phyloP scores from a whole-genome alignment of 2,113 vertebrate species.

The Hoplias malabaricus region DNA sequence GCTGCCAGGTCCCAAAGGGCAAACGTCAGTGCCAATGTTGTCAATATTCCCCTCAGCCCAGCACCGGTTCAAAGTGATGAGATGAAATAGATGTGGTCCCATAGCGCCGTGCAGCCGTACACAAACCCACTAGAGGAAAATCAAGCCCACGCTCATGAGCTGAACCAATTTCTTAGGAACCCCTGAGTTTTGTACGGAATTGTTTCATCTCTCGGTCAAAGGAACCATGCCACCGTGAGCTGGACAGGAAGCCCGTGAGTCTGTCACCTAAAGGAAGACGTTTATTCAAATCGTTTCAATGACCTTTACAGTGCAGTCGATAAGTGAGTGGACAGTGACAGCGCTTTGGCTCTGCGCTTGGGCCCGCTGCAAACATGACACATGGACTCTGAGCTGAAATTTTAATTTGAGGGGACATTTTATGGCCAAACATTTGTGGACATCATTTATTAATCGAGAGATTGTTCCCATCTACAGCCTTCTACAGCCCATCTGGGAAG shows the following conservation, averaged over 20 bases:
- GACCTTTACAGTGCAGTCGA: not conserved
- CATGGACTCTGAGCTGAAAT: no score
- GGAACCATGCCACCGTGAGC: not conserved
- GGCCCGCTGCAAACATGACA: no score
- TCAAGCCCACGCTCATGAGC: slow-evolving; percentile 10
- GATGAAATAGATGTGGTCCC: slow-evolving; percentile 35
- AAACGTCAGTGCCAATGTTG: slow-evolving; percentile 41
- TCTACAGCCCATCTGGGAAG: no score
- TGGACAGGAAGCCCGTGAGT: not conserved
- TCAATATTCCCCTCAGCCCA: slow-evolving; percentile 35
- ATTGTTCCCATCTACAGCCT: no score
- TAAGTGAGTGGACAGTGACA: not conserved
- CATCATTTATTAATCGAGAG: no score
- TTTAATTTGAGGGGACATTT: no score
- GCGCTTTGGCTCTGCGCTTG: no score
- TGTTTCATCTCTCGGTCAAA: not conserved
- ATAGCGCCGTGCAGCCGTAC: slow-evolving; percentile 6
- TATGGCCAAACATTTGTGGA: no score
- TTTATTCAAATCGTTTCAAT: not conserved
- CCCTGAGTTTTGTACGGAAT: slow-evolving; percentile 3
- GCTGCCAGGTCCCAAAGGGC: slow-evolving; percentile 43
- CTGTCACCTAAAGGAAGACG: not conserved
- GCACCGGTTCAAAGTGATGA: slow-evolving; percentile 21
- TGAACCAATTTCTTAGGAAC: slow-evolving; percentile 34
- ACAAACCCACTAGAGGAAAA: slow-evolving; percentile 42